Base-by-base conservation (phyloP, 2,888 invertebrate species). In the Harpagoxenus sublaevis region DNA sequence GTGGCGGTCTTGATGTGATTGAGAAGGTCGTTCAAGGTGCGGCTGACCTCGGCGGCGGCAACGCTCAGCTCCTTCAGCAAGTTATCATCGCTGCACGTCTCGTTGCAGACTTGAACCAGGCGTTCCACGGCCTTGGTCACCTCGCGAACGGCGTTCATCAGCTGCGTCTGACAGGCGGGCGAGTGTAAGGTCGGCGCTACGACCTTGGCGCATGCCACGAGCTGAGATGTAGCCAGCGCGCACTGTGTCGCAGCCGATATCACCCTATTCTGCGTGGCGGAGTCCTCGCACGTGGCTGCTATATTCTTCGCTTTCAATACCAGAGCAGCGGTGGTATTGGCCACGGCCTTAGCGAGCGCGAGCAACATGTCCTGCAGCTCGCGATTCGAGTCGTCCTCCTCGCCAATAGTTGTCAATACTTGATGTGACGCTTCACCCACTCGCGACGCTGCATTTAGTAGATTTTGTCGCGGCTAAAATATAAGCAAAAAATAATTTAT, bases 211-310 rank as follows among this genome's bases (percentile, higher is more conserved):
- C 99, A 99, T 0, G 99, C 99, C 0, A 99, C 99, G 3, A 99
- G 96, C 94, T 99, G 99, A 60, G 99, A 99, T 6, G 99, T 99
- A 8, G 99, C 99, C 62, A 99, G 96, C 0, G 99, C 99, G 95
- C 99, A 99, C 94, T 99, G 98, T 0, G 99, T 99, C 1, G 99
- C 99, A 0, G 99, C 98, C 0, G 98, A 98, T 91, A 99, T 99
- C 68, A 99, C 98, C 91, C 96, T 96, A 95, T 98, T 98, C 95
- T 98, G 98, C 48, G 97, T 96, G 55, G 97, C 97, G 88, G 97
- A 97, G 92, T 98, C 97, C 70, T 97, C 96, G 93, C 98, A 98
- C 89, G 98, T 98, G 0, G 98, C 98, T 0, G 99, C 99, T 87
- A 99, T 99, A 92, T 98, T 98, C 96, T 99, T 99, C 0, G 99